Conservation (phyloP, 2,888 invertebrate species). For the Salticus scenicus region DNA sequence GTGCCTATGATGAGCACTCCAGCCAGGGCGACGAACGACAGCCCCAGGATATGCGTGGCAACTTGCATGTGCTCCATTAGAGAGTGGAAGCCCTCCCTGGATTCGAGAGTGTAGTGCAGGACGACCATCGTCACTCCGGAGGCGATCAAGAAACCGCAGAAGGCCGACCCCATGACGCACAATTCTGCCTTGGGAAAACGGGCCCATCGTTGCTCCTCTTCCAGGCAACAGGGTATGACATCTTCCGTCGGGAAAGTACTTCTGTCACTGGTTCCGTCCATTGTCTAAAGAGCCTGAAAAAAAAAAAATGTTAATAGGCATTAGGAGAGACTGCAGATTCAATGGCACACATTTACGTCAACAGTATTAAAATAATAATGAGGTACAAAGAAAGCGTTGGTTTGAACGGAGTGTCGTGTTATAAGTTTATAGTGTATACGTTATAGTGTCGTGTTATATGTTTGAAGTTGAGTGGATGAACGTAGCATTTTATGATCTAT, state of each 20-base stretch:
- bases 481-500: no score
- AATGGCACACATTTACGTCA: no score
- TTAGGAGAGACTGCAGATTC: no score
- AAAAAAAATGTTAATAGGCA: neutral
- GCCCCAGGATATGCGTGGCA: neutral
- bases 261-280: constrained; percentile 31
- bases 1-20: neutral
- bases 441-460: no score
- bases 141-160: constrained; percentile 5
- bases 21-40: neutral
- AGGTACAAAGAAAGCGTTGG: no score
- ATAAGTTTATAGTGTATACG: no score
- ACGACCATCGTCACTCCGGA: constrained; percentile 15
- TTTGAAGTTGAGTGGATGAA: no score
- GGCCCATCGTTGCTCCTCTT: neutral
- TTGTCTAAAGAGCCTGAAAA: neutral
- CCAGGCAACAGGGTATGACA: constrained; percentile 22
- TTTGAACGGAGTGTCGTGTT: no score
- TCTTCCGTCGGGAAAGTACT: constrained; percentile 25
- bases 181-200: constrained; percentile 40
- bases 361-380: no score
- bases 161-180: constrained; percentile 18
- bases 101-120: constrained; percentile 19
- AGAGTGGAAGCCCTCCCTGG: neutral
- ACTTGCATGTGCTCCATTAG: neutral